These are phyloP conservation scores for Notechis scutatus DNA, from an alignment of 2,113 vertebrate species.

Conservation along the genomic window DNA sequence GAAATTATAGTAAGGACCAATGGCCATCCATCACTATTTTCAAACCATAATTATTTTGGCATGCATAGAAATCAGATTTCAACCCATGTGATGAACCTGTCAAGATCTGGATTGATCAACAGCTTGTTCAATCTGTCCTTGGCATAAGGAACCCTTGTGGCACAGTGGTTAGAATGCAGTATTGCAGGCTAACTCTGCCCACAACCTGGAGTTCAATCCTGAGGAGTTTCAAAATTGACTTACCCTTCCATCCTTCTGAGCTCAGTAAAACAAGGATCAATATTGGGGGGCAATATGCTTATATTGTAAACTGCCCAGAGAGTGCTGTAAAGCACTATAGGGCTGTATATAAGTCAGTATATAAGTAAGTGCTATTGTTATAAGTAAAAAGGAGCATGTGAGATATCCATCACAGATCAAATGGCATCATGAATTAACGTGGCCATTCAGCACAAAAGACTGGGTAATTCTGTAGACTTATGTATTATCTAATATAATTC, in stretches of 20 bases:
- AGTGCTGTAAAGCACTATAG: not conserved
- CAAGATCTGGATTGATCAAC: not conserved
- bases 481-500: not conserved
- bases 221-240: too few species aligned
- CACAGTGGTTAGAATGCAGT: not conserved
- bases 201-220: not conserved
- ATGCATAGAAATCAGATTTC: not conserved
- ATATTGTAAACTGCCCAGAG: not conserved
- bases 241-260: not conserved
- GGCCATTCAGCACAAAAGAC: not conserved
- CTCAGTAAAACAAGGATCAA: not conserved
- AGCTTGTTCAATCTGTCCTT: not conserved
- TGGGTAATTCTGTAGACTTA: not conserved
- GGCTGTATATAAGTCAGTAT: not conserved
- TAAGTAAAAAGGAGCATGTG: not conserved
- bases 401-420: not conserved
- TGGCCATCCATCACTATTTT: not conserved
- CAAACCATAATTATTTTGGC: not conserved
- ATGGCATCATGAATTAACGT: not conserved
- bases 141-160: not conserved
- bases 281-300: not conserved
- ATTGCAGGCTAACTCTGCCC: not conserved
- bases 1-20: not conserved
- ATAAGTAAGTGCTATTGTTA: not conserved
- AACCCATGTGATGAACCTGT: not conserved